A percentile compares a stretch with the other conserved stretches of the same genome.
phyloP scores from a whole-genome alignment of 2,797 vertebrate species.

The Neopelma chrysocephalum region DNA sequence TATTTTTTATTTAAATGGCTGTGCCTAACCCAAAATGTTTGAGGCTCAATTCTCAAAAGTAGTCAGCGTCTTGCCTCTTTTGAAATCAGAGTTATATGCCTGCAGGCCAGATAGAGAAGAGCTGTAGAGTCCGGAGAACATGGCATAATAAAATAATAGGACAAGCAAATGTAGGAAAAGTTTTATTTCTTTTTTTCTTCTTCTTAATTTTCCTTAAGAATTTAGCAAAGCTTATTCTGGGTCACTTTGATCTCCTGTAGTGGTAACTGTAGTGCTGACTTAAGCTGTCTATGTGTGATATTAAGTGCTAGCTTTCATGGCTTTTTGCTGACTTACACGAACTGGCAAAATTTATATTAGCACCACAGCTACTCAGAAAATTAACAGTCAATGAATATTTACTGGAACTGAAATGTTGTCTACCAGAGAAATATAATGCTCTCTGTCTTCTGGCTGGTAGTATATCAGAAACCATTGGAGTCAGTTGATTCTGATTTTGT shows the following conservation, averaged over 20 bases:
- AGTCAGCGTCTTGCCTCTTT: not conserved
- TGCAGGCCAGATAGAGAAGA: not conserved
- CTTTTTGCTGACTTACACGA: conserved; percentile 35
- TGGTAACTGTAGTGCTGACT: conserved; percentile 1
- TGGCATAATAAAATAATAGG: not conserved
- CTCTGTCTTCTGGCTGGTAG: conserved; percentile 1
- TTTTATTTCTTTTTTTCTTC: not conserved
- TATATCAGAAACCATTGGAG: not conserved
- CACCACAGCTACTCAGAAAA: conserved; percentile 40
- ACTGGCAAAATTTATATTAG: conserved; percentile 28
- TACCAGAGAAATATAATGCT: conserved; percentile 19
- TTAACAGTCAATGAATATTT: conserved; percentile 53
- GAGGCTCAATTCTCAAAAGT: not conserved
- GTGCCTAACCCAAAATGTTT: not conserved
- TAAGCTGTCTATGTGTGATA: not conserved
- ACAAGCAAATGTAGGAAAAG: not conserved
- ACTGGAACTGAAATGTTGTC: conserved; percentile 25
- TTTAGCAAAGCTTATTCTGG: not conserved
- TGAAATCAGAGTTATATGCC: not conserved
- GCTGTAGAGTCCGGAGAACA: not conserved
- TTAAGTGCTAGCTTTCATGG: not conserved
- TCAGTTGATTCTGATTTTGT: not conserved
- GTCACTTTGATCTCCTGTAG: not conserved
- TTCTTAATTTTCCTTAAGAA: not conserved
- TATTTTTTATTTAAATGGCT: not conserved